Conservation (phyloP, 1,140 invertebrate species). For the Mylabris phalerata region DNA sequence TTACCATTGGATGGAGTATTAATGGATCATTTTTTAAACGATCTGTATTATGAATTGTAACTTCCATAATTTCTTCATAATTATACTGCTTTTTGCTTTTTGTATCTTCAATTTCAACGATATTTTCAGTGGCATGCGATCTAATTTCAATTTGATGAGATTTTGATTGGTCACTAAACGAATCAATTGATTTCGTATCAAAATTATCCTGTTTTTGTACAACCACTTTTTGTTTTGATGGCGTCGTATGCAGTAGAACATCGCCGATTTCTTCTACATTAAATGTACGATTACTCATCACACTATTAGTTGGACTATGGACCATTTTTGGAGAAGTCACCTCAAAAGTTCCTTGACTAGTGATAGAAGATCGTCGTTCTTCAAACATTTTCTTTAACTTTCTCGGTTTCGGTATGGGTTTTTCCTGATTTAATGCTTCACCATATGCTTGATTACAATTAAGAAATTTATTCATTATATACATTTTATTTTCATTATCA, state of each 20-base stretch:
- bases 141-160: background rate
- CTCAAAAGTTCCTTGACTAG: constrained; percentile 17
- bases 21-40: constrained; percentile 22
- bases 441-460: constrained; percentile 1
- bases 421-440: constrained; percentile 1
- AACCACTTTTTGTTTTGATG: constrained; percentile 1
- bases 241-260: constrained; percentile 8
- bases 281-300: background rate
- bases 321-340: constrained; percentile 15
- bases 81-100: background rate
- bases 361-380: background rate
- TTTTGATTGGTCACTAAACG: too few relatives aligned
- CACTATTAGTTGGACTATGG: background rate
- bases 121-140: background rate
- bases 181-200: background rate
- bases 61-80: constrained; percentile 24
- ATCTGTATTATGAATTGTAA: constrained; percentile 30
- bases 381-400: constrained; percentile 9
- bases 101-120: background rate
- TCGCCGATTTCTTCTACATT: constrained; percentile 14
- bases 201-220: background rate
- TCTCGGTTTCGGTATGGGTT: constrained; percentile 24
- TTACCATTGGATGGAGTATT: constrained; percentile 32
- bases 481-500: constrained; percentile 16
- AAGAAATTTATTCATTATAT: constrained; percentile 29